Base-by-base conservation (phyloP, 2,113 vertebrate genomes). In the Neopipo cinnamomea region DNA sequence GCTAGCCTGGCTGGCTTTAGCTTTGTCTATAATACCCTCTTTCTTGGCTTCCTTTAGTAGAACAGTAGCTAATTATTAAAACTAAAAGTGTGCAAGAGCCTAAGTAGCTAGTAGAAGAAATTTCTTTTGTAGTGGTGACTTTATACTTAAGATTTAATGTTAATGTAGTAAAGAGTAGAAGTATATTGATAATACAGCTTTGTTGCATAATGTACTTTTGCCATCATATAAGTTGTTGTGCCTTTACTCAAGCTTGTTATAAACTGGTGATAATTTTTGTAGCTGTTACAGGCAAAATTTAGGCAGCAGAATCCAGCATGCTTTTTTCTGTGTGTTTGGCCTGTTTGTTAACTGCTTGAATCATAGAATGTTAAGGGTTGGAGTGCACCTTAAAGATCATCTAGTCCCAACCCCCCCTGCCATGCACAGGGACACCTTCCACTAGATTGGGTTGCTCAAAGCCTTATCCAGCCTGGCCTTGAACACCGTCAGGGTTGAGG, bases 91-190 rank as follows among this genome's bases (percentile, higher is more conserved):
- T 77, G 71, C 87, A 87, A 95, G 72, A 95, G 88, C 97, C 94
- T 93, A 12, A 84, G 76, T 81, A 83, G 89, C 90, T 96, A 88
- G 94, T 88, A 95, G 96, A 98, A 98, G 97, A 98, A 98, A 98
- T 98, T 98, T 98, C 97, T 99, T 98, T 98, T 98, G 97, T 98
- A 98, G 97, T 97, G 98, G 93, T 98, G 94, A 58, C 74, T 89
- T 71, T 93, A 73, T 87, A 49, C 41, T 82, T 41, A 77, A 82
- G n/a, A 80, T 74, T 61, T 91, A 92, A 95, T 44, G 39, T 78
- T 95, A 80, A 89, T 96, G 93, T 94, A 84, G n/a, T 85, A 87
- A 94, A 78, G 75, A 46, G 44, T 90, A 61, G 41, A 67, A 88
- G 82, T 42, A 28, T 44, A 21, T 68, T 94, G 91, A 71, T 97